Conservation (phyloP, 2,113 vertebrate genomes). For the Gallinago media region DNA sequence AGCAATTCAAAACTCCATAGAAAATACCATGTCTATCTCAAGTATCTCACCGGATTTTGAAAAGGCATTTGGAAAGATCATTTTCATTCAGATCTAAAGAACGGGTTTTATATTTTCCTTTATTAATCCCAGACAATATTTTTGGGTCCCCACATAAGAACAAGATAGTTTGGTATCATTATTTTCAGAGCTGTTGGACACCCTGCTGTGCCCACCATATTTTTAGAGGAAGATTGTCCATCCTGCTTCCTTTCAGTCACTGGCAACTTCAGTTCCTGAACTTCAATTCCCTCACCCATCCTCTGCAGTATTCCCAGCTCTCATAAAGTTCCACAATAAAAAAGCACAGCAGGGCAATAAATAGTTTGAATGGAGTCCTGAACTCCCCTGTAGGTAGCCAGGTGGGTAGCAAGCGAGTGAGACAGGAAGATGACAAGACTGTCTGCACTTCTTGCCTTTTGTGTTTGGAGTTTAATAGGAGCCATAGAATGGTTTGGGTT, state of each 20-base stretch:
- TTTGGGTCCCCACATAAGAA: neutral
- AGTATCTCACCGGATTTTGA: neutral
- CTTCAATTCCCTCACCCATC: neutral
- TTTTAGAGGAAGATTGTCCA: neutral
- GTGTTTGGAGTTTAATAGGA: constrained; percentile 19
- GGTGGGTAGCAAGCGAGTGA: neutral
- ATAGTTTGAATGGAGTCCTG: neutral
- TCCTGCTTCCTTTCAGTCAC: neutral
- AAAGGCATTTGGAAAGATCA: neutral
- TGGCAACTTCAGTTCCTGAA: neutral
- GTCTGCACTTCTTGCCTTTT: neutral
- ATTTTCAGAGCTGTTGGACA: neutral
- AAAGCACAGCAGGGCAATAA: neutral
- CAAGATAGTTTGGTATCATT: neutral
- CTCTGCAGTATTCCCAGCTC: neutral
- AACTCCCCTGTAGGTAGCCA: neutral
- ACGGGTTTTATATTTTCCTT: neutral
- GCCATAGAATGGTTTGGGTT: no score
- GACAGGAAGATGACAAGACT: neutral
- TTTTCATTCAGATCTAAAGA: neutral
- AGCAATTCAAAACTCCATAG: neutral
- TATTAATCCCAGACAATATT: neutral
- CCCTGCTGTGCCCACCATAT: neutral
- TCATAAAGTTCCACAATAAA: neutral
- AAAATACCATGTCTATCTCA: neutral